Evolutionary conservation across 35 echinoderm and acorn worm genomes (phyloP).

Genomic region (Eucidaris tribuloides): DNA sequence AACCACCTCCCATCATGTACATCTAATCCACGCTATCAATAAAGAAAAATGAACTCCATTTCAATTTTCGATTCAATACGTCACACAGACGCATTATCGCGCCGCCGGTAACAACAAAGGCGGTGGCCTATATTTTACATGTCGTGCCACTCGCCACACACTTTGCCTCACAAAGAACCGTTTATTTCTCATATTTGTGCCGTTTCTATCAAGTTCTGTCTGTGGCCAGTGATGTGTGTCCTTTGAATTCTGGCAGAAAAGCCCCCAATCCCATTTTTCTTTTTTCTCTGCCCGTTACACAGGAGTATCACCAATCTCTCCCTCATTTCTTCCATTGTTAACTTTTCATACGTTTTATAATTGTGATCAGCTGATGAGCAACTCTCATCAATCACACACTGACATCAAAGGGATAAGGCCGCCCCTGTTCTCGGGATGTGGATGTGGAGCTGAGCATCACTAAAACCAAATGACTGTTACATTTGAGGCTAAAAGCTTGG

Average conservation of each 20-base stretch:
- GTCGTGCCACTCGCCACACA: background rate
- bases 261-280: slow-evolving; percentile 20
- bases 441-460: too few species aligned
- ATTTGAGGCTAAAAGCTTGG: too few species aligned
- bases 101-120: slow-evolving; percentile 2
- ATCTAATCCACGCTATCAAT: too few species aligned
- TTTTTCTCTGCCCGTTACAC: too few species aligned
- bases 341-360: too few species aligned
- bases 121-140: slow-evolving; percentile 17
- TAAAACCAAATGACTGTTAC: too few species aligned
- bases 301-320: too few species aligned
- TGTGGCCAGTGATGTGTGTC: background rate
- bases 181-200: slow-evolving; percentile 28
- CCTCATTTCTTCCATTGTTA: too few species aligned
- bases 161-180: background rate
- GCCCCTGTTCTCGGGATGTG: too few species aligned
- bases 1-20: background rate
- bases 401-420: too few species aligned
- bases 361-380: too few species aligned
- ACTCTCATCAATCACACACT: too few species aligned
- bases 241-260: background rate
- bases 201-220: background rate
- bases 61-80: slow-evolving; percentile 1
- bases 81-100: background rate
- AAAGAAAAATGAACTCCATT: slow-evolving; percentile 25